Evolutionary conservation across 2,797 vertebrate species (phyloP).

Genomic region (Eutrigla gurnardus): DNA sequence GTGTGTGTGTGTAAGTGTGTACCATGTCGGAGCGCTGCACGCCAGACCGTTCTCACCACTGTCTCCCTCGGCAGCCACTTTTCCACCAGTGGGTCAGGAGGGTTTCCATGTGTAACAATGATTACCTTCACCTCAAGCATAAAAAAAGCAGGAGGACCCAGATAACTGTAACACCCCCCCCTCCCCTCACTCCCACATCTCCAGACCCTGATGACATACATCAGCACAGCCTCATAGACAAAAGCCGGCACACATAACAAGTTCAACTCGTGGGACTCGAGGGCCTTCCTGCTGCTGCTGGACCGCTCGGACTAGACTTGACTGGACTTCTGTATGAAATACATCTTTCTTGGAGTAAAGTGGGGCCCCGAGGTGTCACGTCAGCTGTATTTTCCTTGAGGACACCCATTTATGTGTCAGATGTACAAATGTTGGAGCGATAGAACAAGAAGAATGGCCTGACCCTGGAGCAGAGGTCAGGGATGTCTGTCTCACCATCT

Average conservation of each 20-base stretch:
- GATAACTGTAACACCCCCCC: constrained; percentile 50
- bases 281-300: constrained; percentile 17
- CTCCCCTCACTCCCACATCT: constrained; percentile 11
- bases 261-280: constrained; percentile 68
- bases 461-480: constrained; percentile 50
- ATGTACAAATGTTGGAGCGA: constrained; percentile 42
- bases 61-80: constrained; percentile 58
- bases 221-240: constrained; percentile 51
- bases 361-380: constrained; percentile 64
- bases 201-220: constrained; percentile 58
- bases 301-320: constrained; percentile 29
- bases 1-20: constrained; percentile 4
- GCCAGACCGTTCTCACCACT: constrained; percentile 51
- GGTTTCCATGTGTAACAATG: constrained; percentile 63
- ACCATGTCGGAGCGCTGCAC: constrained; percentile 30
- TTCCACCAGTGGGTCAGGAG: constrained; percentile 33
- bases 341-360: constrained; percentile 35
- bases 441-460: constrained; percentile 41
- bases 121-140: constrained; percentile 69
- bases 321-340: constrained; percentile 39
- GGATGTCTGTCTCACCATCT: constrained; percentile 13
- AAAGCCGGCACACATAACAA: constrained; percentile 56
- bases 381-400: constrained; percentile 60
- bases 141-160: constrained; percentile 52
- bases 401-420: constrained; percentile 68